Base-by-base conservation (phyloP, 1,140 invertebrate species). In the Whitmania pigra region DNA sequence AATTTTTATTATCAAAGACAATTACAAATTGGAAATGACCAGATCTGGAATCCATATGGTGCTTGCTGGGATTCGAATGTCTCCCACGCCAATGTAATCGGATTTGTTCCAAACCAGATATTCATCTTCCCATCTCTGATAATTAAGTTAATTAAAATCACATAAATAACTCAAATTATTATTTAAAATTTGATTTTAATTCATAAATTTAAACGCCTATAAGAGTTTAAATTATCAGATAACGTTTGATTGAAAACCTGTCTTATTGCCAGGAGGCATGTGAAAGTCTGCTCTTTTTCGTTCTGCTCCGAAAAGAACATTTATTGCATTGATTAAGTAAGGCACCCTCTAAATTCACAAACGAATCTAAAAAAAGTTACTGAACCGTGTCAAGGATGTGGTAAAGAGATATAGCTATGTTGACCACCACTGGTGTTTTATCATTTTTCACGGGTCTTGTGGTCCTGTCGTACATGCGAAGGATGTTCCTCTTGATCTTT, bases 1-100 rank as follows among this genome's bases (percentile, higher is more conserved):
- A 15, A 1, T 43, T 22, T 40, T 15, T 15, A 22, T 43, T 11
- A 25, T 68, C 5, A 13, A 20, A 40, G 11, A 54, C 53, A 77
- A 76, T 76, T 76, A 82, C 81, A 81, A 83, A 73, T 83, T 83
- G 67, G 81, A 83, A 22, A 83, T 78, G n/a, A 79, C 76, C 40
- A 83, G 74, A 76, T 83, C 82, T 6, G 82, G 82, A 72, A 78
- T 77, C 82, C 82, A 83, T 36, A 84, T 75, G 74, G 79, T 79
- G 43, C 77, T 72, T 2, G 78, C 73, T 18, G 78, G 80, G 53
- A 83, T 80, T 53, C 81, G 76, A 13, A 83, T 80, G 27, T 69
- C 70, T 17, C 76, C 77, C 13, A 83, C 68, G 67, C 78, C 78
- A 53, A 77, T 80, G 74, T 78, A 84, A 11, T 78, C 73, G 20